A percentile compares a stretch with the other conserved stretches of the same genome.
Conservation (phyloP, 2,888 invertebrate species). For the Charanyca ferruginea region DNA sequence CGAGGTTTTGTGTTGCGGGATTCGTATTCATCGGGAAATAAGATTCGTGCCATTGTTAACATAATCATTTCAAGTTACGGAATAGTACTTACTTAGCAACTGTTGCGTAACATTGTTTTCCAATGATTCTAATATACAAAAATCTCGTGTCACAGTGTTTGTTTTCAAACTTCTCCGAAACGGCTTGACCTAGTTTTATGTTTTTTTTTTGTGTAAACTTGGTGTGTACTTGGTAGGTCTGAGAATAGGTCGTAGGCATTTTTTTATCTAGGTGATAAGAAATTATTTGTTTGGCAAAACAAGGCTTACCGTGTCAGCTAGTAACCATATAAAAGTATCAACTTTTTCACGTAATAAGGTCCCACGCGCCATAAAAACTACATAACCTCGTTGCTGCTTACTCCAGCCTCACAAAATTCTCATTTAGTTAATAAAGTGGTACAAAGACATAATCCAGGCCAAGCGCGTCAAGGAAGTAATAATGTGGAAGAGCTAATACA, state of each 20-base stretch:
- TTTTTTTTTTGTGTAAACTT: too few species aligned
- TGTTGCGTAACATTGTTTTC: background rate
- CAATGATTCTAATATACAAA: too few species aligned
- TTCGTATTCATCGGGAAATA: background rate
- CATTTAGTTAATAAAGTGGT: constrained; percentile 57
- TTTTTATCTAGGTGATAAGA: too few species aligned
- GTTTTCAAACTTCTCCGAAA: too few species aligned
- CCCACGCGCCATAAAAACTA: background rate
- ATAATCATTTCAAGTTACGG: background rate
- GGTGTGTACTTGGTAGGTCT: too few species aligned
- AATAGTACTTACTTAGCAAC: too few species aligned
- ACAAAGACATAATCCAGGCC: constrained; percentile 54
- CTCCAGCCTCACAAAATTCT: constrained; percentile 34
- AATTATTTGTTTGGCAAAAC: too few species aligned
- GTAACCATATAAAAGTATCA: background rate
- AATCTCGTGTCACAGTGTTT: too few species aligned
- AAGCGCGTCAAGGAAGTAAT: constrained; percentile 54
- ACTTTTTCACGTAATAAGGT: background rate
- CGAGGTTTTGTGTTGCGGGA: background rate
- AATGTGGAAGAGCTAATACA: constrained; percentile 63
- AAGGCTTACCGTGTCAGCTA: too few species aligned
- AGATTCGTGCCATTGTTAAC: background rate
- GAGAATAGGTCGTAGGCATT: too few species aligned
- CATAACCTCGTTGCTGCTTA: constrained; percentile 16
- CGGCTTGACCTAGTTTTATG: too few species aligned